phyloP scores from a whole-genome alignment of 2,888 invertebrate species.

The Glaucopsyche alexis region DNA sequence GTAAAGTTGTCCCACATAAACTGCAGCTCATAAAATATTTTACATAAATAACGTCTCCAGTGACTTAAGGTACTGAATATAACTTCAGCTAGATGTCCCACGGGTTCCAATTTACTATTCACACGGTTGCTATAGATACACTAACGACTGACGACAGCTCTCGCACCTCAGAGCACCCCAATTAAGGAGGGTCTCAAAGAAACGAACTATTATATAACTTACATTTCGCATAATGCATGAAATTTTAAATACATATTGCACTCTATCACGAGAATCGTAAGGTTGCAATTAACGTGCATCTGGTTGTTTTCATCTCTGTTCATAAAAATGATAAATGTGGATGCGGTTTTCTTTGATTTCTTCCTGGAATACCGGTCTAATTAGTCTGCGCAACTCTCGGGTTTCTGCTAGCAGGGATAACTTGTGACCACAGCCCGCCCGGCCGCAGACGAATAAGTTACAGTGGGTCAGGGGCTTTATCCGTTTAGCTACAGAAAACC shows the following conservation, averaged over 20 bases:
- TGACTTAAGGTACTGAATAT: not conserved
- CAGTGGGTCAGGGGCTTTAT: not conserved
- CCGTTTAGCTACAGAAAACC: not conserved
- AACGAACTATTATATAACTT: not conserved
- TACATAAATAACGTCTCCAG: not conserved
- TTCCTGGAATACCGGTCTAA: not conserved
- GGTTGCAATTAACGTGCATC: not conserved
- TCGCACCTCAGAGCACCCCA: not conserved
- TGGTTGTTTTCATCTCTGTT: not conserved
- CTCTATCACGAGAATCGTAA: not conserved
- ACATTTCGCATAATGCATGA: not conserved
- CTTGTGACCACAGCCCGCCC: not conserved
- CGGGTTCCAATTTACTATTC: not conserved
- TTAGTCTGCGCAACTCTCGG: not conserved
- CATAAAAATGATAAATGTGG: slow-evolving; percentile 11
- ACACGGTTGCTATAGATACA: not conserved
- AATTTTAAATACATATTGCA: not conserved
- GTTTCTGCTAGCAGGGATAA: not conserved
- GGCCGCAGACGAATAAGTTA: not conserved
- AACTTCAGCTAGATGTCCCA: not conserved
- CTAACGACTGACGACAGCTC: not conserved
- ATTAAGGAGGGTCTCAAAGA: not conserved
- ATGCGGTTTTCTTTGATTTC: slow-evolving; percentile 9
- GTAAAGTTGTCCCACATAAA: not conserved
- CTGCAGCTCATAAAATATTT: not conserved